Percentiles rank a stretch among this genome's conserved stretches.
phyloP scores from a whole-genome alignment of 1,140 invertebrate species.

The Xylocopa sonorina region DNA sequence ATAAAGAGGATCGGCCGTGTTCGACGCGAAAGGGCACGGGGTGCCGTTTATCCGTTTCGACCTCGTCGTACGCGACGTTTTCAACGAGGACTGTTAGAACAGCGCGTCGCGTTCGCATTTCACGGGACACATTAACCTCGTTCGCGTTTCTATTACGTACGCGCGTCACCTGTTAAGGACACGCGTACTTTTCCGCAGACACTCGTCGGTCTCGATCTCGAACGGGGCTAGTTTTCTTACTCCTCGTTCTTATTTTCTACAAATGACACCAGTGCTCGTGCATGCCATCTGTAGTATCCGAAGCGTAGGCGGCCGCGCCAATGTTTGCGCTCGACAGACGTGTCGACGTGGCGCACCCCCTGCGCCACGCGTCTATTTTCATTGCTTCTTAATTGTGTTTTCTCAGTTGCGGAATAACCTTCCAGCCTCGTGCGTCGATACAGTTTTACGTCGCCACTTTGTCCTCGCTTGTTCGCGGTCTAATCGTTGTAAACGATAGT shows the following conservation, averaged over 20 bases:
- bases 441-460: slow-evolving; percentile 3
- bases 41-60: slow-evolving; percentile 19
- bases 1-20: slow-evolving; percentile 12
- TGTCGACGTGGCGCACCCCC: slow-evolving; percentile 33
- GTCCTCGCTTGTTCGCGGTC: neutral
- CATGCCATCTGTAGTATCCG: slow-evolving; percentile 31
- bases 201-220: too few relatives aligned
- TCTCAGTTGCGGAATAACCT: slow-evolving; percentile 60
- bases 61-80: slow-evolving; percentile 12
- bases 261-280: neutral
- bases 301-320: slow-evolving; percentile 41
- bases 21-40: neutral
- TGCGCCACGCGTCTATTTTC: slow-evolving; percentile 58
- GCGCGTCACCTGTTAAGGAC: slow-evolving; percentile 1
- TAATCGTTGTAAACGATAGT: neutral
- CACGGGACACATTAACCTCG: slow-evolving; percentile 24
- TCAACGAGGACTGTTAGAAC: slow-evolving; percentile 11
- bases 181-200: too few relatives aligned
- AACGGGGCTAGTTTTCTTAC: too few relatives aligned
- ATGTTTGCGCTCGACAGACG: slow-evolving; percentile 51
- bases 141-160: neutral
- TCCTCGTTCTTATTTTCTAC: too few relatives aligned
- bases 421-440: slow-evolving; percentile 4
- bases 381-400: slow-evolving; percentile 56
- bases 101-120: neutral